Evolutionary conservation across 2,113 vertebrate species (phyloP).

Genomic region (Turdus rufiventris): DNA sequence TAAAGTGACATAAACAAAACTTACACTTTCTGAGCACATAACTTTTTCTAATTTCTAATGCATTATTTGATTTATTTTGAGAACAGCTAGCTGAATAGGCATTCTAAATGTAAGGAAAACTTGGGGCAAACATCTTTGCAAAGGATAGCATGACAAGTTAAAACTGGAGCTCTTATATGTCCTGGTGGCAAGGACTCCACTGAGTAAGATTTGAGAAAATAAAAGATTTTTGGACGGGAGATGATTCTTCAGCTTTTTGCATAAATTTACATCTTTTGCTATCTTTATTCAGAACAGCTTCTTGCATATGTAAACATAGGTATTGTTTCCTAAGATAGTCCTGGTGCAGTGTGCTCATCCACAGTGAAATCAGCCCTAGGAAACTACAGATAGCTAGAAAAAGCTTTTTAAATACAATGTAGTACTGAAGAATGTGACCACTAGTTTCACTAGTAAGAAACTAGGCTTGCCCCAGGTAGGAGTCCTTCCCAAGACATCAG

Average conservation of each 20-base stretch:
- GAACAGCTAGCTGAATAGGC: not conserved
- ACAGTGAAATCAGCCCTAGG: not conserved
- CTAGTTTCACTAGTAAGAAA: not conserved
- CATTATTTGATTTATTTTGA: not conserved
- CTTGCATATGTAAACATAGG: not conserved
- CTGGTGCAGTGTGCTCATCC: not conserved
- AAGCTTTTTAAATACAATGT: not conserved
- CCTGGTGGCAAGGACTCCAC: not conserved
- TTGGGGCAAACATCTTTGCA: not conserved
- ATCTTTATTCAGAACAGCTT: not conserved
- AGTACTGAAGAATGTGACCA: not conserved
- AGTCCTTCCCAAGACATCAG: not conserved
- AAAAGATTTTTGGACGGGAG: not conserved
- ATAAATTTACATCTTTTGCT: not conserved
- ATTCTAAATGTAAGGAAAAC: not conserved
- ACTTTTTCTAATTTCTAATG: not conserved
- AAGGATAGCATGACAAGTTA: not conserved
- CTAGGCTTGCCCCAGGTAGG: not conserved
- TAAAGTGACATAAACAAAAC: not conserved
- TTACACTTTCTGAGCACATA: not conserved
- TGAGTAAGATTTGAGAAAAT: not conserved
- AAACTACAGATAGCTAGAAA: not conserved
- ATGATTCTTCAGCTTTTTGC: not conserved
- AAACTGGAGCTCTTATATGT: not conserved
- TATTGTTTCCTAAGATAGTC: not conserved